A percentile compares a stretch with the other conserved stretches of the same genome.
phyloP scores from a whole-genome alignment of 2,888 invertebrate species.

The Brachyptera risi region DNA sequence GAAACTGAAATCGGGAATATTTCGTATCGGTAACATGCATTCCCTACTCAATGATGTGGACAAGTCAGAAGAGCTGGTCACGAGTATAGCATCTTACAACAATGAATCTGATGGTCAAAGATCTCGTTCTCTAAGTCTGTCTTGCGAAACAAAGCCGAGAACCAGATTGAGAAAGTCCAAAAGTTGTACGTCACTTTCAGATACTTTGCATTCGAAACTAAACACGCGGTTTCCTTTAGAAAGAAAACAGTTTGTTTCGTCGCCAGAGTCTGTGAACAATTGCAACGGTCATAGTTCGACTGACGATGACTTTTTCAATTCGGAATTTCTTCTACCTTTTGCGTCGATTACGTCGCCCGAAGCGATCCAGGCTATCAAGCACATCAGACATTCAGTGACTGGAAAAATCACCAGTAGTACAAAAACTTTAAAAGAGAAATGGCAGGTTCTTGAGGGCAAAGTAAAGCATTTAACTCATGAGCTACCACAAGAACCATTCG shows the following conservation, averaged over 20 bases:
- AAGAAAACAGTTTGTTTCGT: no score
- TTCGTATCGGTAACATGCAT: slow-evolving; percentile 48
- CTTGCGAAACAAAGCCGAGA: no score
- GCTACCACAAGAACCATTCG: neutral
- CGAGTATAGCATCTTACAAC: no score
- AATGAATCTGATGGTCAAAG: no score
- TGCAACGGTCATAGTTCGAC: no score
- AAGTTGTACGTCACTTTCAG: no score
- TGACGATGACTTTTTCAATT: neutral
- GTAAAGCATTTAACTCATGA: slow-evolving; percentile 34
- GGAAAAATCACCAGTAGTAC: slow-evolving; percentile 53
- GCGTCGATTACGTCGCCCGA: slow-evolving; percentile 42
- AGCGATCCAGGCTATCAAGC: slow-evolving; percentile 51
- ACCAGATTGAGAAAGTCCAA: no score
- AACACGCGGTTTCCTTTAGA: no score
- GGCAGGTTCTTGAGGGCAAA: slow-evolving; percentile 50
- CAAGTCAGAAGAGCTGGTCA: no score
- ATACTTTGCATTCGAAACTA: no score
- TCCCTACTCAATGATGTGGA: neutral
- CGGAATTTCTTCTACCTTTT: slow-evolving; percentile 12
- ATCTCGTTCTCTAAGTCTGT: no score
- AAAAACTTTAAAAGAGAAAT: slow-evolving; percentile 53
- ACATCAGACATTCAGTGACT: slow-evolving; percentile 49
- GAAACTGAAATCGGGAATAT: slow-evolving; percentile 55
- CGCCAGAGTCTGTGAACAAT: no score